Evolutionary conservation across 2,113 vertebrate species (phyloP).

Genomic region (Erythrolamprus reginae): DNA sequence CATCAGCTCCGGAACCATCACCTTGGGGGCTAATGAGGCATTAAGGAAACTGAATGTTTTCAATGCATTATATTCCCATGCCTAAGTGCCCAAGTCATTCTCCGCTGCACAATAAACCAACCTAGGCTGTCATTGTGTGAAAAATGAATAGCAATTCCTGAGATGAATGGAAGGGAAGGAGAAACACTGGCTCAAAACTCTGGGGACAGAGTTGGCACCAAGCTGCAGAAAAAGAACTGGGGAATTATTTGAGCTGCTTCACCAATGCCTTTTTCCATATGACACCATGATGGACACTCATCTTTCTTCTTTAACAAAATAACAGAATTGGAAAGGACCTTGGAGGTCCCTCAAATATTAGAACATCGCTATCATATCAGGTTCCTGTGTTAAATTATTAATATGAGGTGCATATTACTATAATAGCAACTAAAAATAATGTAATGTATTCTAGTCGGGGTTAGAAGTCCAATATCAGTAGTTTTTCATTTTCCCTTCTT

Average conservation of each 20-base stretch:
- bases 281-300: fast-evolving
- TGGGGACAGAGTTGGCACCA: conserved; percentile 35
- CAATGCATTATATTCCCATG: conserved; percentile 62
- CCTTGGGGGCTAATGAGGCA: conserved; percentile 55
- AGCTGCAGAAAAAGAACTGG: neutral
- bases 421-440: neutral
- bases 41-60: conserved; percentile 59
- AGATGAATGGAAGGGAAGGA: conserved; percentile 53
- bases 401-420: neutral
- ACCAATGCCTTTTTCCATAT: neutral
- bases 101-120: conserved; percentile 59
- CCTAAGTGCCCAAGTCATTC: conserved; percentile 54
- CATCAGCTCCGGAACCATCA: conserved; percentile 29
- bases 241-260: neutral
- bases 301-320: neutral
- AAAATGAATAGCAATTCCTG: conserved; percentile 67
- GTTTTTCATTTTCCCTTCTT: neutral
- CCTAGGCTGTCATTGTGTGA: conserved; percentile 61
- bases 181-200: conserved; percentile 52
- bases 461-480: neutral
- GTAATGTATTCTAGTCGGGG: neutral
- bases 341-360: neutral
- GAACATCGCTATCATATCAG: neutral
- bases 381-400: neutral
- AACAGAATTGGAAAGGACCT: neutral